These are phyloP conservation scores for Acromyrmex heyeri DNA, from an alignment of 1,140 invertebrate species.

Conservation along the genomic window DNA sequence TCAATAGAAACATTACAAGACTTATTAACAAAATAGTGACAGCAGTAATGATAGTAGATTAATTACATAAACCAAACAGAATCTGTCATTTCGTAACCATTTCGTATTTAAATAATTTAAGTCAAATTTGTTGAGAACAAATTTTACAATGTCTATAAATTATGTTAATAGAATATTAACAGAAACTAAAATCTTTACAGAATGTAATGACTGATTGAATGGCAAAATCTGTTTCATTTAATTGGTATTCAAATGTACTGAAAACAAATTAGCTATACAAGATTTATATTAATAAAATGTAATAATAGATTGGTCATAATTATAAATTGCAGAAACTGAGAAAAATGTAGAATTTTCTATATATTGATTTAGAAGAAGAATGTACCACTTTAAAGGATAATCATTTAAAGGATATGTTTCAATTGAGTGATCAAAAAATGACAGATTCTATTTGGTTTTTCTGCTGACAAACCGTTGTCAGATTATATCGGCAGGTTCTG, in stretches of 20 bases:
- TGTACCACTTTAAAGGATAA: neutral
- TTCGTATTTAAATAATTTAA: neutral
- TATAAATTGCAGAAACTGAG: neutral
- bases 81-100: neutral
- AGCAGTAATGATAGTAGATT: neutral
- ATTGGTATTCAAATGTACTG: neutral
- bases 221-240: conserved; percentile 2
- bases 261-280: neutral
- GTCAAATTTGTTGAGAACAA: neutral
- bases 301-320: neutral
- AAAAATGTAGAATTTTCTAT: neutral
- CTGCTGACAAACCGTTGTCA: neutral
- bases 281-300: neutral
- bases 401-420: neutral
- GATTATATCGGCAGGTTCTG: neutral
- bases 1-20: neutral
- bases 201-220: neutral
- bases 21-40: neutral
- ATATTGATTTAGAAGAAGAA: too few species aligned
- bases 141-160: neutral
- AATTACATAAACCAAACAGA: neutral
- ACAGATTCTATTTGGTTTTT: neutral
- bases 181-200: neutral
- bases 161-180: neutral
- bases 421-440: neutral